phyloP scores from a whole-genome alignment of 2,113 vertebrate genomes.

The Sphaerodactylus townsendi region DNA sequence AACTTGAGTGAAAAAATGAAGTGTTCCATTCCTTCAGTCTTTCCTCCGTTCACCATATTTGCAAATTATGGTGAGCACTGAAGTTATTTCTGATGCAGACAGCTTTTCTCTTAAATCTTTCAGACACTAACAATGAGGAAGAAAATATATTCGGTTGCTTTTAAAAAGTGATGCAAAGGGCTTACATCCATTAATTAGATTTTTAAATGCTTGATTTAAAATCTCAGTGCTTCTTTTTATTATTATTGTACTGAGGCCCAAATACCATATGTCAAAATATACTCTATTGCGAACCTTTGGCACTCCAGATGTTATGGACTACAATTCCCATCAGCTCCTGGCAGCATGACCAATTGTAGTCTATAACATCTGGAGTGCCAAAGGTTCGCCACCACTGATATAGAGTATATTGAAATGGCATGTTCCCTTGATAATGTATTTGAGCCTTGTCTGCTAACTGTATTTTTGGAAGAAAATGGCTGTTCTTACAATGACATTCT shows the following conservation, averaged over 20 bases:
- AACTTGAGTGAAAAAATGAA: not conserved
- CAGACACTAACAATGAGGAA: not conserved
- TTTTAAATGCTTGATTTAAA: not conserved
- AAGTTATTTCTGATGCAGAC: not conserved
- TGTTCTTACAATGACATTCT: not conserved
- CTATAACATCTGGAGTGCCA: no score
- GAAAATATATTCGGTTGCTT: not conserved
- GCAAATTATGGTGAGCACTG: not conserved
- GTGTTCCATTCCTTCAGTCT: not conserved
- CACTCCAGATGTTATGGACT: no score
- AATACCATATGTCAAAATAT: not conserved
- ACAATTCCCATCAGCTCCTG: no score
- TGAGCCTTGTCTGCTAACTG: not conserved
- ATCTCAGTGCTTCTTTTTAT: not conserved
- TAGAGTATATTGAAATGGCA: not conserved
- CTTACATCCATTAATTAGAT: not conserved
- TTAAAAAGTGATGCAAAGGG: not conserved
- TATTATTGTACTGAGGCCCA: not conserved
- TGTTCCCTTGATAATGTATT: not conserved
- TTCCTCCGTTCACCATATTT: not conserved
- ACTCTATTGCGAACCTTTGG: not conserved
- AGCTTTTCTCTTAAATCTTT: not conserved
- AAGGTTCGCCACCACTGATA: no score
- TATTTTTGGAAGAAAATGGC: not conserved
- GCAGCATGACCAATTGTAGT: no score